Conservation (phyloP, 2,888 invertebrate species). For the Eupithecia subfuscata region DNA sequence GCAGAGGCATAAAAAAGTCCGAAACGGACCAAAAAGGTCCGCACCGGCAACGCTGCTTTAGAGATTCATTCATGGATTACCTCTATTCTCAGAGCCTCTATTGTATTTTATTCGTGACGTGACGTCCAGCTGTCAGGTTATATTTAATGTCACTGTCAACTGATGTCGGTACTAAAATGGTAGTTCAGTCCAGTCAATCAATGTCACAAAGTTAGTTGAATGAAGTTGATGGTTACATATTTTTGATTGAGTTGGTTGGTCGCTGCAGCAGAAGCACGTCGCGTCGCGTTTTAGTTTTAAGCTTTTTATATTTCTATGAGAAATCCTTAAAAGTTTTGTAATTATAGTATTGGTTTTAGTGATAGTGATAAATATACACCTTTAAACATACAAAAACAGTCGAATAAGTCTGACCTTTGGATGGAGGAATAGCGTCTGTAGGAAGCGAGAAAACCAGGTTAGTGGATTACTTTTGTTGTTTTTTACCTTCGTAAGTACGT, state of each 20-base stretch:
- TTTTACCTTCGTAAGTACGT: background rate
- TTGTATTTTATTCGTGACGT: background rate
- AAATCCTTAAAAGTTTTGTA: background rate
- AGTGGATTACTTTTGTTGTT: constrained; percentile 46
- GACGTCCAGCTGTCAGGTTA: background rate
- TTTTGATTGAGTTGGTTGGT: background rate
- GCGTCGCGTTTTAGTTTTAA: background rate
- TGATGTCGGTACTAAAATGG: background rate
- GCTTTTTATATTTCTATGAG: background rate
- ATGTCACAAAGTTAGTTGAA: background rate
- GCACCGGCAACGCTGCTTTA: no score
- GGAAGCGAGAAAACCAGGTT: constrained; percentile 58
- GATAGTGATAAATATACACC: constrained; percentile 2
- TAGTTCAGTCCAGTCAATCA: background rate
- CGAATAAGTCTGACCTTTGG: constrained; percentile 34
- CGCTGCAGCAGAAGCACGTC: background rate
- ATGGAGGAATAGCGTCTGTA: constrained; percentile 42
- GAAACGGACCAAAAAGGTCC: no score
- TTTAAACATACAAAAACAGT: constrained; percentile 23
- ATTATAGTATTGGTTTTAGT: background rate
- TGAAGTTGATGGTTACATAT: background rate
- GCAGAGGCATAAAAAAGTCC: no score
- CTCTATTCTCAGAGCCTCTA: no score
- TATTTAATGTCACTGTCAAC: background rate
- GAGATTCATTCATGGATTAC: no score